A percentile compares a stretch with the other conserved stretches of the same genome.
Conservation (phyloP, 2,797 vertebrate genomes). For the Falco peregrinus region DNA sequence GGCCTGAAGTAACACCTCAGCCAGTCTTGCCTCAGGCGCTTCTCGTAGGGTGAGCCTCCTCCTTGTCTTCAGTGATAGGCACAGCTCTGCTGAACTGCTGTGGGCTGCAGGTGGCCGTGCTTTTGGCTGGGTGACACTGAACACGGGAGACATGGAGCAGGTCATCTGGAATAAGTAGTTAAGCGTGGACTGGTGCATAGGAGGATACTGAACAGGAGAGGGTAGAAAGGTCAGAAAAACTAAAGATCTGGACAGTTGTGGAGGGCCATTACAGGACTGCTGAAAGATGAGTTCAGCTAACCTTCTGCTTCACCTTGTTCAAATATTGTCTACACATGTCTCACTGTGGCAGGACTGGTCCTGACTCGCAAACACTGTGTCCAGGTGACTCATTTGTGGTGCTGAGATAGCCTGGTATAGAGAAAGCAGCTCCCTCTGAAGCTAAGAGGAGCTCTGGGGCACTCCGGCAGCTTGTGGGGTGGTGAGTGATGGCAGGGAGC, state of each 20-base stretch:
- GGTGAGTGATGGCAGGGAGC: constrained; percentile 36
- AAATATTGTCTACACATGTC: background rate
- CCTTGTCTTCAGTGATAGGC: background rate
- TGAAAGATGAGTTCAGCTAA: background rate
- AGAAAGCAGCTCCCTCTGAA: background rate
- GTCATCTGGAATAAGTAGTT: background rate
- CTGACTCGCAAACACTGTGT: background rate
- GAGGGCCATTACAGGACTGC: background rate
- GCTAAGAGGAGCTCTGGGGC: background rate
- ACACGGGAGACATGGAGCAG: background rate
- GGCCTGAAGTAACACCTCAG: background rate
- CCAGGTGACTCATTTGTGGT: background rate
- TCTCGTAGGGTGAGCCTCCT: background rate
- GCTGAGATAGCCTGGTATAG: background rate
- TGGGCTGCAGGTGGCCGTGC: background rate
- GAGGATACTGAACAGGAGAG: background rate
- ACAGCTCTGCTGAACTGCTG: background rate
- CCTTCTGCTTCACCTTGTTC: background rate
- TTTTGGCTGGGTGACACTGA: background rate
- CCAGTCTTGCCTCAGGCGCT: background rate
- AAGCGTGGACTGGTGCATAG: background rate
- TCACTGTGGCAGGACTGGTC: background rate
- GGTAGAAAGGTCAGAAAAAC: constrained; percentile 7
- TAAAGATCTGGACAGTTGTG: background rate
- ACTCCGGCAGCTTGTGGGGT: background rate